Evolutionary conservation across 2,888 invertebrate species (phyloP).

Genomic region (Agrochola circellaris): DNA sequence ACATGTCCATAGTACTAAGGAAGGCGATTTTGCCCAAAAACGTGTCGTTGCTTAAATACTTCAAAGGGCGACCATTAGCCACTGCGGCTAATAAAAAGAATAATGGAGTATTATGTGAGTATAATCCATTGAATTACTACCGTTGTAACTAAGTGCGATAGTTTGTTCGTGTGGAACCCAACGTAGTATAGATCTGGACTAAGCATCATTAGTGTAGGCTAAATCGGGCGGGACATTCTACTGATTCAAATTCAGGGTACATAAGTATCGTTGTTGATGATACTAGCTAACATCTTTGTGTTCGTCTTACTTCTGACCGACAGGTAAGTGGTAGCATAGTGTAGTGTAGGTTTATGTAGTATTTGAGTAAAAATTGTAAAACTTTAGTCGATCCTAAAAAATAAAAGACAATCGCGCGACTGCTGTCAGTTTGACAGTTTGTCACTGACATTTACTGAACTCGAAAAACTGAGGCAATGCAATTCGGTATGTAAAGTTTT

Average conservation of each 20-base stretch:
- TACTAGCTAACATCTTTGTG: too few species aligned
- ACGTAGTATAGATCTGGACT: background rate
- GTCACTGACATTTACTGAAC: constrained; percentile 5
- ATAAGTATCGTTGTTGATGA: background rate
- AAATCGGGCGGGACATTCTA: background rate
- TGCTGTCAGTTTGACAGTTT: constrained; percentile 36
- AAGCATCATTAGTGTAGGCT: background rate
- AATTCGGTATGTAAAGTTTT: too few species aligned
- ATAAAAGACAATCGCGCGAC: constrained; percentile 36
- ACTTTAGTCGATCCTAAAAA: background rate
- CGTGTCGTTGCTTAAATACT: constrained; percentile 81
- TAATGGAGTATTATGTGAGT: constrained; percentile 79
- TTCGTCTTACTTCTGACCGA: background rate
- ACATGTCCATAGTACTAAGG: constrained; percentile 84
- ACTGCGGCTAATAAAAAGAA: constrained; percentile 77
- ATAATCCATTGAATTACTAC: constrained; percentile 14
- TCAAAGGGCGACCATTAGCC: constrained; percentile 78
- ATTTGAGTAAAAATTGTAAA: background rate
- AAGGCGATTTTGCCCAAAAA: constrained; percentile 82
- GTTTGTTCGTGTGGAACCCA: background rate
- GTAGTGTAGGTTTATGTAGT: background rate
- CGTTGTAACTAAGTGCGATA: background rate
- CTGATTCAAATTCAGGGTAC: background rate
- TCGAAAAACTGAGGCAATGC: background rate
- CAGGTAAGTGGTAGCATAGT: constrained; percentile 54